These are phyloP conservation scores for Triplophysa bombifrons DNA, from an alignment of 2,797 vertebrate species.

Conservation along the genomic window DNA sequence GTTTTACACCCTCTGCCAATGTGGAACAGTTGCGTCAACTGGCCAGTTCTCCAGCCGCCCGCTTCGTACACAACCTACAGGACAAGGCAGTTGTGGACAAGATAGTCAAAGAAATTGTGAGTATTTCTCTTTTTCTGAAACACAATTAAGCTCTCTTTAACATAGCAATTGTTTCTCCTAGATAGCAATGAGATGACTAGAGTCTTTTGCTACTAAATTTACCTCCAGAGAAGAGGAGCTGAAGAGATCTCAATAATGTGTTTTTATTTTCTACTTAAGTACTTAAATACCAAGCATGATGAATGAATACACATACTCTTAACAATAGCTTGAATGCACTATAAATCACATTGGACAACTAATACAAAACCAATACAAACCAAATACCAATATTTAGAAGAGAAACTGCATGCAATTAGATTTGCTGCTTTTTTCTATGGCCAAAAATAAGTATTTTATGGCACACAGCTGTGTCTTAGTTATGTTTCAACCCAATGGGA, in stretches of 20 bases:
- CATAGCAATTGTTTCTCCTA: not conserved
- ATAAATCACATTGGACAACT: not conserved
- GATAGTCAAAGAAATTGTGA: conserved; percentile 85
- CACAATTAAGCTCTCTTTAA: not conserved
- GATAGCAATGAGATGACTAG: not conserved
- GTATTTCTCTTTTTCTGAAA: conserved; percentile 58
- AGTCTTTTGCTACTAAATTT: not conserved
- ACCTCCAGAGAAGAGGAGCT: not conserved
- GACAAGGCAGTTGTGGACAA: conserved; percentile 80
- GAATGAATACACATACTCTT: no score
- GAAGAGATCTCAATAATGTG: not conserved
- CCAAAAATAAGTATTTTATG: not conserved
- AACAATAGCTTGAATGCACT: no score
- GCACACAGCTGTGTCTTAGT: conserved; percentile 15
- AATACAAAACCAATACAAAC: not conserved
- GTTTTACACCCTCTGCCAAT: conserved; percentile 85
- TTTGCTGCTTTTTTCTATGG: not conserved
- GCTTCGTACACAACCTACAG: conserved; percentile 88
- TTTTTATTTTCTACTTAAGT: not conserved
- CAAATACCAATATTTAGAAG: not conserved
- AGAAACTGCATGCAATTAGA: not conserved
- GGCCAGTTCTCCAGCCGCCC: conserved; percentile 80
- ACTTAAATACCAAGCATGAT: no score
- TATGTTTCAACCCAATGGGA: not conserved
- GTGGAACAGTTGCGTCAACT: conserved; percentile 82